Evolutionary conservation across 2,888 invertebrate species (phyloP), one percentile per base, ranked within the genome.

Genomic region (Acleris cristana): DNA sequence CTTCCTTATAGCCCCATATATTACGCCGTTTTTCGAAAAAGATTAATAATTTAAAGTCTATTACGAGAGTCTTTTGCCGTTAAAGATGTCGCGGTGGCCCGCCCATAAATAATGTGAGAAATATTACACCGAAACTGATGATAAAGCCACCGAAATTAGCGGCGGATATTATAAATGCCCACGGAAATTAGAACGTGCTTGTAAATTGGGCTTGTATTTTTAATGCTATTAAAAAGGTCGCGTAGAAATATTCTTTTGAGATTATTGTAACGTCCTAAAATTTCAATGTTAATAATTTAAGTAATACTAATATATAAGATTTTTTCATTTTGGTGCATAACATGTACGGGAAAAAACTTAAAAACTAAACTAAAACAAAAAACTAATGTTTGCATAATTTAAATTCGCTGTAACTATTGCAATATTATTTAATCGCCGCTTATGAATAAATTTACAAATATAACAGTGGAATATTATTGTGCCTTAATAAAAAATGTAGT

Each of bases 131-230:
- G 77, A 76, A 79, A 81, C 77, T 77, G 75, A 74, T 76, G 83
- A 83, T 84, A 84, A 85, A 77, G 73, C 67, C 66, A 71, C 78
- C 77, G 83, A 82, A 85, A 84, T 84, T 78, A 78, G 64, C 70
- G 49, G 68, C 64, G 44, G 63, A 70, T 74, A 74, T 74, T 76
- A 73, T 73, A 74, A 78, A 76, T 73, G 73, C 69, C 71, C 70
- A 58, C 61, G 66, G 44, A 60, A 49, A 57, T 65, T 66, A 45
- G 16, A 23, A n/a, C 40, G n/a, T 23, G 18, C 30, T 65, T 54
- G 53, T n/a, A 23, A 16, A 51, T 26, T 23, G 23, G 14, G 16
- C n/a, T 54, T 62, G 12, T 16, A 19, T 23, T 56, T 57, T 57
- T 16, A n/a, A 6, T n/a, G 2, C 4, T n/a, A n/a, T 6, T n/a